Conservation (phyloP, 2,113 vertebrate genomes). For the Rattus rattus region DNA sequence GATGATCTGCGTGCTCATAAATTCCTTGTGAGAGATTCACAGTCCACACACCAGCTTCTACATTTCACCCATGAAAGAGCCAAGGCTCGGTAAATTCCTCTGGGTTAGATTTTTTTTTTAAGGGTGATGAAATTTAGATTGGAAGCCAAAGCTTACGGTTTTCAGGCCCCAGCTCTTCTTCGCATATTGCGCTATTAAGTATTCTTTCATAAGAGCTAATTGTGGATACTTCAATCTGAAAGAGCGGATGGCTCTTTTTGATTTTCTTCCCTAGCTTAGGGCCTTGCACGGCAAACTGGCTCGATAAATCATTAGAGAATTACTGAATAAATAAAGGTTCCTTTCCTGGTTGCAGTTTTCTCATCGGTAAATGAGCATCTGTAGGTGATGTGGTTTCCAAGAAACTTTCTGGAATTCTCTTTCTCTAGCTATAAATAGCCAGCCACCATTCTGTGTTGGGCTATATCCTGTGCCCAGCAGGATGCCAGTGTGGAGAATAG, state of each 20-base stretch:
- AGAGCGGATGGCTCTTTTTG: not conserved
- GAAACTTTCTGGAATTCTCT: not conserved
- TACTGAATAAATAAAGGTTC: conserved; percentile 6
- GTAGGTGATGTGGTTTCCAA: not conserved
- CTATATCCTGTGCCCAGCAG: not conserved
- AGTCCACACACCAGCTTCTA: conserved; percentile 10
- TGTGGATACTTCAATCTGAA: not conserved
- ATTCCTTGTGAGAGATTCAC: conserved; percentile 15
- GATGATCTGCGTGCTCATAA: conserved; percentile 48
- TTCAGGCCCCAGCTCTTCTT: not conserved
- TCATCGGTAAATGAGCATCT: conserved; percentile 34
- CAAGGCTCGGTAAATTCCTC: not conserved
- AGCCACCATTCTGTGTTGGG: not conserved
- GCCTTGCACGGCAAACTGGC: not conserved
- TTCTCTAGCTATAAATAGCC: not conserved
- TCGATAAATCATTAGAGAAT: conserved; percentile 44
- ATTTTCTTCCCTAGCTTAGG: not conserved
- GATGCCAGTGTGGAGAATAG: not conserved
- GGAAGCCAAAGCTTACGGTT: not conserved
- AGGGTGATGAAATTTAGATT: not conserved
- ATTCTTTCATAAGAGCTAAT: not conserved
- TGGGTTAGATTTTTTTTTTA: conserved; percentile 10
- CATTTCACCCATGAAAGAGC: conserved; percentile 20
- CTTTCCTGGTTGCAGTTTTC: not conserved
- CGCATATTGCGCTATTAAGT: not conserved